Percentiles rank a stretch among this genome's conserved stretches.
Evolutionary conservation across 2,888 invertebrate genomes (phyloP).

Genomic region (Nemoura dubitans): DNA sequence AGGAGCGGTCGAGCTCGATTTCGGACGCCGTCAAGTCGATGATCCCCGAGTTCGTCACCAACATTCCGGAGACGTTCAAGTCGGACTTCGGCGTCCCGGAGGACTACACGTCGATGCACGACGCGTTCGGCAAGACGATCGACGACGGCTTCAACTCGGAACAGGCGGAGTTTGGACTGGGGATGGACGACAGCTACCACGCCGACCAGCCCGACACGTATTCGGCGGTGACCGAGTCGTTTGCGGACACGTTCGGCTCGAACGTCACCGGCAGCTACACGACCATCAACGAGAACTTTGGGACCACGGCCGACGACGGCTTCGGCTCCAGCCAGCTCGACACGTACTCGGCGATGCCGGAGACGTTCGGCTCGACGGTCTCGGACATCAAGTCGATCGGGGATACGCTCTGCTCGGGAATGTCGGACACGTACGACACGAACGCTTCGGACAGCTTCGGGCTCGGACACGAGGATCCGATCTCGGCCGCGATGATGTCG

Average conservation of each 20-base stretch:
- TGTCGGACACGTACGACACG: conserved; percentile 17
- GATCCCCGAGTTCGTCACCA: conserved; percentile 32
- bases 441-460: neutral
- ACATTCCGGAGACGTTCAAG: conserved; percentile 34
- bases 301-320: conserved; percentile 4
- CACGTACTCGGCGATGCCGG: conserved; percentile 22
- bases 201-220: conserved; percentile 9
- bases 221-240: conserved; percentile 2
- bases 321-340: conserved; percentile 27
- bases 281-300: conserved; percentile 28
- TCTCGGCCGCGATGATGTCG: neutral
- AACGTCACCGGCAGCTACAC: neutral
- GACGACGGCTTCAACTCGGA: neutral
- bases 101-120: conserved; percentile 7
- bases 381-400: conserved; percentile 23
- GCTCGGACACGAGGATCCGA: neutral
- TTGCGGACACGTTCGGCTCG: conserved; percentile 26
- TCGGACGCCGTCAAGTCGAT: conserved; percentile 22
- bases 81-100: conserved; percentile 13
- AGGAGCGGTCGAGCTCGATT: conserved; percentile 1
- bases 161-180: neutral
- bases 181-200: neutral
- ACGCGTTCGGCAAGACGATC: conserved; percentile 20
- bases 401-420: conserved; percentile 8
- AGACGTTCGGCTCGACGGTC: conserved; percentile 10